Conservation (phyloP, 2,797 vertebrate species). For the Pitangus sulphuratus region DNA sequence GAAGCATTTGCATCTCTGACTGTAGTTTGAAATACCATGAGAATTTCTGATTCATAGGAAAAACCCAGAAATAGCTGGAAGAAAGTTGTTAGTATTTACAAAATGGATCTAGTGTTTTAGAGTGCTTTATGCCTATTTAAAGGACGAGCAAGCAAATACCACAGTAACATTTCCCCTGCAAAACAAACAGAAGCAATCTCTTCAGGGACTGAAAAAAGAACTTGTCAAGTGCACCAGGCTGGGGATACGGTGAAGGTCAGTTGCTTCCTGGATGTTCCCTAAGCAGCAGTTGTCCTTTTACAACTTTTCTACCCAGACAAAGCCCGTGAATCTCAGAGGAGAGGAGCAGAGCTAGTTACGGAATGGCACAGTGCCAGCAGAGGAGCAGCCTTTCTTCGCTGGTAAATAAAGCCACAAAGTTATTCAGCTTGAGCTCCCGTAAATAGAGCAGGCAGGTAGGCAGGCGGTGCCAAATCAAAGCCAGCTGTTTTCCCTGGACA, state of each 20-base stretch:
- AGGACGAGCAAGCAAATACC: slow-evolving; percentile 49
- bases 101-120: neutral
- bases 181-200: slow-evolving; percentile 40
- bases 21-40: neutral
- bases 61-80: neutral
- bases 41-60: neutral
- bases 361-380: neutral
- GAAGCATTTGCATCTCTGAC: neutral
- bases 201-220: slow-evolving; percentile 21
- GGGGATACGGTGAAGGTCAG: slow-evolving; percentile 11
- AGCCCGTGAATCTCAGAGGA: neutral
- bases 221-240: slow-evolving; percentile 3
- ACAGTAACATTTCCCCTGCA: slow-evolving; percentile 64
- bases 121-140: slow-evolving; percentile 5
- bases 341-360: neutral
- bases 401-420: slow-evolving; percentile 24
- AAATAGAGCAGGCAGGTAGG: slow-evolving; percentile 57
- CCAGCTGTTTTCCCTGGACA: slow-evolving; percentile 62
- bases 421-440: slow-evolving; percentile 41
- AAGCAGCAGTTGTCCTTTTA: slow-evolving; percentile 44
- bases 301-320: slow-evolving; percentile 41
- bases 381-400: slow-evolving; percentile 35
- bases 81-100: slow-evolving; percentile 13
- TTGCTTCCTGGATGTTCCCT: slow-evolving; percentile 18
- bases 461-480: slow-evolving; percentile 28